These are phyloP conservation scores for Neria commutata DNA, from an alignment of 2,888 invertebrate genomes.

Conservation along the genomic window DNA sequence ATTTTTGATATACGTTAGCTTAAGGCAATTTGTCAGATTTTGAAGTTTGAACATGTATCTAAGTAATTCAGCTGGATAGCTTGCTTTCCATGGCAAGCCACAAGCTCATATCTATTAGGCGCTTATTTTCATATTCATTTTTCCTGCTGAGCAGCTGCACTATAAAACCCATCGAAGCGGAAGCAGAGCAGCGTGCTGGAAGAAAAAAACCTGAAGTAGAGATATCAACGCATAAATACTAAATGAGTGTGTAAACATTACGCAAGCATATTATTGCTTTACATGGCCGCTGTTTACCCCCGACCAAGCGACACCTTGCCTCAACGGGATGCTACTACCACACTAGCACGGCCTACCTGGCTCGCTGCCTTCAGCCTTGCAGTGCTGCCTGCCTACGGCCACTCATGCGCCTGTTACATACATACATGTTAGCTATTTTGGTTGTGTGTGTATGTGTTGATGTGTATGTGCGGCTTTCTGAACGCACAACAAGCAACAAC, in stretches of 20 bases:
- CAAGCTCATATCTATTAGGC: too few species aligned
- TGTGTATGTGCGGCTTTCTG: neutral
- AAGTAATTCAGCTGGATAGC: too few species aligned
- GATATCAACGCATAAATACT: conserved; percentile 50
- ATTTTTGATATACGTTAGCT: too few species aligned
- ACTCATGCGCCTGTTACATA: neutral
- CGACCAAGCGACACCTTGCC: too few species aligned
- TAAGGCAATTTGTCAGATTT: too few species aligned
- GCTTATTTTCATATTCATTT: neutral
- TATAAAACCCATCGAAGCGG: too few species aligned
- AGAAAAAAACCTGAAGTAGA: conserved; percentile 28
- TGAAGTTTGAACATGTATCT: too few species aligned
- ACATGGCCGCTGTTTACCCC: too few species aligned
- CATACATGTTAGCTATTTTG: neutral
- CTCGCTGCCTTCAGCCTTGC: neutral
- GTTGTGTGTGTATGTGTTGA: neutral
- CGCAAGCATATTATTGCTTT: conserved; percentile 3
- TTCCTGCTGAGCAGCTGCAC: too few species aligned
- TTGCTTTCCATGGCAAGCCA: too few species aligned
- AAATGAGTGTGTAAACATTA: conserved; percentile 36
- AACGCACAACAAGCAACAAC: neutral
- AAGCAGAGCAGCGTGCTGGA: neutral
- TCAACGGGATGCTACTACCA: too few species aligned
- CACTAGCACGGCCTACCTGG: neutral
- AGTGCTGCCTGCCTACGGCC: neutral